phyloP scores from a whole-genome alignment of 1,140 invertebrate genomes.

The Steinernema feltiae region DNA sequence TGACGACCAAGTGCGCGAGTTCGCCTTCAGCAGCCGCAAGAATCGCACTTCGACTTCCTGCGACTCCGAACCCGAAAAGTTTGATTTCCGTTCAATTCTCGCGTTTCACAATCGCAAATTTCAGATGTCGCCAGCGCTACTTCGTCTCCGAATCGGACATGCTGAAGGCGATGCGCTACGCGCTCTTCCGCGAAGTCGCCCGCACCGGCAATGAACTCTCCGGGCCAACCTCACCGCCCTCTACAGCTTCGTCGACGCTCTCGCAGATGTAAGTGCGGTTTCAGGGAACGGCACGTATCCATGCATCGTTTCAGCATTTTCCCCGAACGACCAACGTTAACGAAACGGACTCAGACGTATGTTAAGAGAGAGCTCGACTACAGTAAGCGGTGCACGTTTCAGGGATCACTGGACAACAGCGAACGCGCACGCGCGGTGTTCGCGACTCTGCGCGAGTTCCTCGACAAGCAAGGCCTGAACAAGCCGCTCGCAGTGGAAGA shows the following conservation, averaged over 20 bases:
- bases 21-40: constrained; percentile 31
- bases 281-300: not conserved
- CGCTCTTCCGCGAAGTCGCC: constrained; percentile 34
- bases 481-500: constrained; percentile 28
- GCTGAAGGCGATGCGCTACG: constrained; percentile 39
- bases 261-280: constrained; percentile 31
- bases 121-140: constrained; percentile 30
- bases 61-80: constrained; percentile 33
- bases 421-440: constrained; percentile 33
- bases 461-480: constrained; percentile 25
- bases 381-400: too few relatives aligned
- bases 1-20: constrained; percentile 14
- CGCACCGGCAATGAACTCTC: constrained; percentile 32
- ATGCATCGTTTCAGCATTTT: not conserved
- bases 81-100: not conserved
- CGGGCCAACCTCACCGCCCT: constrained; percentile 38
- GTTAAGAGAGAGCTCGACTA: too few relatives aligned
- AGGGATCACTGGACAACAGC: constrained; percentile 20
- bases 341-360: too few relatives aligned
- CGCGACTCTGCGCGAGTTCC: constrained; percentile 25
- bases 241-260: constrained; percentile 22
- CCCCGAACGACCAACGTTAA: not conserved
- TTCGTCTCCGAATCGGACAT: constrained; percentile 39
- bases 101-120: not conserved
- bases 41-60: constrained; percentile 32